phyloP scores from a whole-genome alignment of 2,888 invertebrate genomes.

The Eristalis tenax region DNA sequence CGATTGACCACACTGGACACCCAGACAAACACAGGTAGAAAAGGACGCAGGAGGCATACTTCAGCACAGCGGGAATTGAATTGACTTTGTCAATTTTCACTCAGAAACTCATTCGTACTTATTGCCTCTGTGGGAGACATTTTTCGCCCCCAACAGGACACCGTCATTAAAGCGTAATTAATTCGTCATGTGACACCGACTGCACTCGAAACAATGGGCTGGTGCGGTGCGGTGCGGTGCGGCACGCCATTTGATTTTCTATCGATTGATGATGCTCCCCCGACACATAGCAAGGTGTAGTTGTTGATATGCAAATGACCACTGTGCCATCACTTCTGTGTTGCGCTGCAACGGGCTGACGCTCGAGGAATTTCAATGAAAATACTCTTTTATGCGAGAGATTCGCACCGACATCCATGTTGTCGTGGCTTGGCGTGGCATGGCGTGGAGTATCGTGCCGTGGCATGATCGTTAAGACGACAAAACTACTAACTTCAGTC shows the following conservation, averaged over 20 bases:
- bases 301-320: conserved; percentile 57
- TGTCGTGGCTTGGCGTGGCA: not conserved
- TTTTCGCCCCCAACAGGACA: conserved; percentile 50
- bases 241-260: conserved; percentile 49
- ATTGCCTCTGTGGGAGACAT: conserved; percentile 54
- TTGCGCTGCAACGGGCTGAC: conserved; percentile 29
- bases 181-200: conserved; percentile 64
- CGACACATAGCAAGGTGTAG: conserved; percentile 54
- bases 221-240: not conserved
- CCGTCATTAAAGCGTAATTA: conserved; percentile 64
- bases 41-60: conserved; percentile 15
- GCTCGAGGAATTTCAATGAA: conserved; percentile 60
- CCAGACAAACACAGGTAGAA: conserved; percentile 22
- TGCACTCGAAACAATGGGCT: not conserved
- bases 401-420: conserved; percentile 24
- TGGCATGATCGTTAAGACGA: not conserved
- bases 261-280: conserved; percentile 46
- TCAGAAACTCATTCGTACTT: conserved; percentile 43
- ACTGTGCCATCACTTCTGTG: not conserved
- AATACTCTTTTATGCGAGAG: conserved; percentile 47
- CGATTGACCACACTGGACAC: conserved; percentile 22
- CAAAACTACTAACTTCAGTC: conserved; percentile 6
- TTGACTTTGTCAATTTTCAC: conserved; percentile 52
- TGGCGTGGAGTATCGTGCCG: not conserved
- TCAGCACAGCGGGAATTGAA: conserved; percentile 57